These are phyloP conservation scores for Cephus sareptanus DNA, from an alignment of 2,888 invertebrate species.

Conservation along the genomic window DNA sequence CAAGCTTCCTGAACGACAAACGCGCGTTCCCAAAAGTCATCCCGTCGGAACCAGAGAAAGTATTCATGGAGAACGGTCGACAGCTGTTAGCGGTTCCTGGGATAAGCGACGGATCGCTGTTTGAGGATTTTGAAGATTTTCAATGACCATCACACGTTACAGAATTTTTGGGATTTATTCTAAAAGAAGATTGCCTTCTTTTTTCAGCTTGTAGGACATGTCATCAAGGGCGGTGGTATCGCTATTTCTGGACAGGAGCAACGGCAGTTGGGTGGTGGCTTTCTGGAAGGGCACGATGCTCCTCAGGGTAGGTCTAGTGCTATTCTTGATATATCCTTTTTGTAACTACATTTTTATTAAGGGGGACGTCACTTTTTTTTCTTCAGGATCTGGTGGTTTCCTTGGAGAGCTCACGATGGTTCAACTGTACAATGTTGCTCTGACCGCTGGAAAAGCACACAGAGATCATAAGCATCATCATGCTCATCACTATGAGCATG, in stretches of 20 bases:
- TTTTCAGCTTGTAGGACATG: constrained; percentile 80
- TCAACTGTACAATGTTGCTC: constrained; percentile 82
- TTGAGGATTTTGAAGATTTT: background rate
- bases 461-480: constrained; percentile 90
- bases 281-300: constrained; percentile 68
- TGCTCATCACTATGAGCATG: constrained; percentile 82
- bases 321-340: background rate
- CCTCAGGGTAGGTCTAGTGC: constrained; percentile 64
- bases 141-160: background rate
- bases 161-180: background rate
- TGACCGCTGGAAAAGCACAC: constrained; percentile 88
- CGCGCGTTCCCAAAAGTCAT: constrained; percentile 18
- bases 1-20: background rate
- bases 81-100: background rate
- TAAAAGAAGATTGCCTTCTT: background rate
- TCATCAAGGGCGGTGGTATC: constrained; percentile 80
- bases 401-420: constrained; percentile 84
- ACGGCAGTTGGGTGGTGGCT: constrained; percentile 70
- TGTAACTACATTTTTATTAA: background rate
- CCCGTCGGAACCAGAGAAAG: constrained; percentile 15
- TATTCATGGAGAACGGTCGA: constrained; percentile 1
- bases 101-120: background rate
- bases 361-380: background rate
- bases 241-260: constrained; percentile 82
- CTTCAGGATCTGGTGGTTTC: constrained; percentile 73